phyloP scores from a whole-genome alignment of 64 coral and sea anemone species.

The Anthopleura sola region DNA sequence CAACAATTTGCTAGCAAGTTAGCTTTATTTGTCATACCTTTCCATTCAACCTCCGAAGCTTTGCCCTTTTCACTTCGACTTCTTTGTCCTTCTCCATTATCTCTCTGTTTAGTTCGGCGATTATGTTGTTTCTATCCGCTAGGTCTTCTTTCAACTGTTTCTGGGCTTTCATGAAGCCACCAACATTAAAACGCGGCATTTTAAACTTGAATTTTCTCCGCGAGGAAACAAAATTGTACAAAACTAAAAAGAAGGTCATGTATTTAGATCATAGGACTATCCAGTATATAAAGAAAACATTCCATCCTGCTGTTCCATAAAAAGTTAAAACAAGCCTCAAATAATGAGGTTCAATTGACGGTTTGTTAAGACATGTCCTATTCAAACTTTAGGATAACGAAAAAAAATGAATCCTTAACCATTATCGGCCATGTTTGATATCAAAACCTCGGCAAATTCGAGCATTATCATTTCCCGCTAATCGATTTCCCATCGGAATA shows the following conservation, averaged over 20 bases:
- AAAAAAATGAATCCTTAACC: too few relatives aligned
- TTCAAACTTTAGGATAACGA: too few relatives aligned
- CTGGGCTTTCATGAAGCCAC: neutral
- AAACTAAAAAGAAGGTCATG: neutral
- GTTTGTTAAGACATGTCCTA: too few relatives aligned
- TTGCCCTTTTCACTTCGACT: neutral
- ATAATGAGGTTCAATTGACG: too few relatives aligned
- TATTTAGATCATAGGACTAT: neutral
- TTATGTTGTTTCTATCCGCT: neutral
- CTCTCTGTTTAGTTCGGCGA: neutral
- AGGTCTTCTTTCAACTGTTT: neutral
- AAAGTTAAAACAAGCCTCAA: conserved; percentile 1
- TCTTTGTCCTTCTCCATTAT: neutral
- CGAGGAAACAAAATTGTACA: neutral
- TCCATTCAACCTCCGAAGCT: neutral
- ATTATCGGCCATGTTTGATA: too few relatives aligned
- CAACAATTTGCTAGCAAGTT: too few relatives aligned
- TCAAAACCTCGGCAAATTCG: too few relatives aligned
- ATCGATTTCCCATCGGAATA: too few relatives aligned
- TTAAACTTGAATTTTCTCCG: neutral
- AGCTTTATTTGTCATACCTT: neutral
- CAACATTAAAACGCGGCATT: neutral
- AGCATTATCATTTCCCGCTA: too few relatives aligned
- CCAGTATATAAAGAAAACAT: neutral
- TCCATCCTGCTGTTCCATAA: neutral